A percentile compares a stretch with the other conserved stretches of the same genome.
Conservation (phyloP, 2,113 vertebrate species). For the Zosterops pallidus region DNA sequence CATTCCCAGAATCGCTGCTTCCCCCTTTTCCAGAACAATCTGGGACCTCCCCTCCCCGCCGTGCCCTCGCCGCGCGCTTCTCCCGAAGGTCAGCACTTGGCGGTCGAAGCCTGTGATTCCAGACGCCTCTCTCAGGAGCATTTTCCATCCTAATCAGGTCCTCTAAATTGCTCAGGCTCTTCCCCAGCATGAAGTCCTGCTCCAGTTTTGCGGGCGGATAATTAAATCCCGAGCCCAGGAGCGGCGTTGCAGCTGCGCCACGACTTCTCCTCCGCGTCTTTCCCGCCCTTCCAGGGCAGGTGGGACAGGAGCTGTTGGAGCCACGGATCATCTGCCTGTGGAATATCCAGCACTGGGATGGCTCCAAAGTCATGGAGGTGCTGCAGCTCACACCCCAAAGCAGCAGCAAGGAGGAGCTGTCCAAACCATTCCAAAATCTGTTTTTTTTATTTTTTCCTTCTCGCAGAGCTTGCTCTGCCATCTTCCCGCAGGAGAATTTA, state of each 20-base stretch:
- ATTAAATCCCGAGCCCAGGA: background rate
- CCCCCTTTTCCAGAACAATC: background rate
- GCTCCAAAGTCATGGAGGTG: background rate
- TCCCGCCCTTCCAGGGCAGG: background rate
- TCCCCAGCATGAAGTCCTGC: slow-evolving; percentile 18
- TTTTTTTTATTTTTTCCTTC: background rate
- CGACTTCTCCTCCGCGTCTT: background rate
- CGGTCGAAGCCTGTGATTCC: background rate
- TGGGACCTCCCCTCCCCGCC: background rate
- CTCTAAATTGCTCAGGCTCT: background rate
- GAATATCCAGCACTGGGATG: background rate
- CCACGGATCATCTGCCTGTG: fast-evolving
- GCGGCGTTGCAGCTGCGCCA: background rate
- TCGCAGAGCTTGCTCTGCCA: background rate
- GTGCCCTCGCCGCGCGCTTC: background rate
- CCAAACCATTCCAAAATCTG: background rate
- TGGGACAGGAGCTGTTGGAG: background rate
- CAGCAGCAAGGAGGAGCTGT: fast-evolving
- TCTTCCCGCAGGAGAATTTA: background rate
- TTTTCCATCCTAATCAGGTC: slow-evolving; percentile 19
- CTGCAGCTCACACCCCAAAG: background rate
- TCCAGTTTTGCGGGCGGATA: background rate
- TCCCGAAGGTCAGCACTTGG: background rate
- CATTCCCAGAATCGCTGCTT: background rate
- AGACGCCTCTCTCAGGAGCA: background rate